Base-by-base conservation (phyloP, 2,888 invertebrate genomes). In the Monopis laevigella region DNA sequence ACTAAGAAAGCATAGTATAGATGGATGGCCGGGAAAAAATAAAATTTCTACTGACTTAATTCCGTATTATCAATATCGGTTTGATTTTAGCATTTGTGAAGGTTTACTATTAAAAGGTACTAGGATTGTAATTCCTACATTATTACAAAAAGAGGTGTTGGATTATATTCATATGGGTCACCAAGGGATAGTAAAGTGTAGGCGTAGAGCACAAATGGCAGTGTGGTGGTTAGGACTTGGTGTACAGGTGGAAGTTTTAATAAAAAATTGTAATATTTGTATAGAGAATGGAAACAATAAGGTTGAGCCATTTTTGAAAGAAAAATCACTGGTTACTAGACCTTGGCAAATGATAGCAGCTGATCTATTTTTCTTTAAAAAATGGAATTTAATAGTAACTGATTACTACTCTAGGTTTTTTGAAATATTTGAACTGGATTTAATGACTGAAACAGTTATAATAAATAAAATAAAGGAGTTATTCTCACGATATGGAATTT, bases 181-280 rank as follows among this genome's bases (percentile, higher is more conserved):
- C 32, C 34, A 41, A 27, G 44, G 41, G 7, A 41, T 44, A 18
- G 34, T 41, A 2, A 46, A 42, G 18, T 46, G 46, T 26, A 43
- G 42, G 29, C 13, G 40, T 10, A 28, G 44, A 13, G 44, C 46
- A 2, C 39, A 43, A 28, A 43, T 44, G 18, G 14, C 42, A 14
- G 46, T 46, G 28, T 46, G 46, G 46, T 46, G 46, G 44, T 8
- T 44, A 21, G 44, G 44, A 2, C 12, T 30, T 11, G 13, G 30
- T 30, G 30, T 30, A 7, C 30, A 30, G 13, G 13, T 38, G 4
- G 38, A 38, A 12, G 11, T 11, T 21, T 2, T 38, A 8, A 24
- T 38, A 19, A 38, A 38, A 38, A 13, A 18, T 2, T 38, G 38
- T 21, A 11, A 4, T 6, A 21, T 13, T 2, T 38, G 38, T 24